Evolutionary conservation across 2,888 invertebrate genomes (phyloP), one percentile per base, ranked within the genome.

Genomic region (Epirrhoe alternata): DNA sequence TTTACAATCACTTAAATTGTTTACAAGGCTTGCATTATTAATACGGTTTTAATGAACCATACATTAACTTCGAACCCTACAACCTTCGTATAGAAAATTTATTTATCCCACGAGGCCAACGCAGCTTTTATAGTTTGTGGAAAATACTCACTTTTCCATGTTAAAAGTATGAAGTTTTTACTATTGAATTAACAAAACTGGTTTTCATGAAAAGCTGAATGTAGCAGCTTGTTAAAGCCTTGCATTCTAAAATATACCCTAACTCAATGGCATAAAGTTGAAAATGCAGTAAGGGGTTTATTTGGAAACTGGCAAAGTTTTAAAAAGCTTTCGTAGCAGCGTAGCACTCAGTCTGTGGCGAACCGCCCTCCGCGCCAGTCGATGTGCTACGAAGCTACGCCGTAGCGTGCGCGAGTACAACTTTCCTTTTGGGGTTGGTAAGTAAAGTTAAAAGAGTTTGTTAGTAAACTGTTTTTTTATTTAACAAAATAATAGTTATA

Each of bases 331-430:
- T 47, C 54, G 55, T 60, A 64, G 64, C 63, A 14, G 33, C 67
- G 60, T 61, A 64, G 64, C 53, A 59, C 38, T 64, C 68, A 68
- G 68, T 68, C 57, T 10, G 50, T 16, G 33, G 50, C 14, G 57
- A 42, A 6, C 61, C 54, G 51, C 52, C 51, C 60, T 31, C 38
- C 49, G 38, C 56, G 57, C 47, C 24, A 10, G 38, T 14, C 62
- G 52, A 38, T 17, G 56, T 57, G 64, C 68, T 64, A 58, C 68
- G 68, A 16, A 7, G 52, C 60, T 57, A 57, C 64, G 62, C 6
- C 55, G 59, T 52, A 59, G 55, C 59, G 54, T 51, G 64, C 14
- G 47, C 17, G 4, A 5, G 53, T 42, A 17, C 59, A 35, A 49
- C 14, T 57, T 56, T 33, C 24, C 38, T 64, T 24, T 64, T 64